Conservation (phyloP, 2,888 invertebrate genomes). For the Cryptus armator region DNA sequence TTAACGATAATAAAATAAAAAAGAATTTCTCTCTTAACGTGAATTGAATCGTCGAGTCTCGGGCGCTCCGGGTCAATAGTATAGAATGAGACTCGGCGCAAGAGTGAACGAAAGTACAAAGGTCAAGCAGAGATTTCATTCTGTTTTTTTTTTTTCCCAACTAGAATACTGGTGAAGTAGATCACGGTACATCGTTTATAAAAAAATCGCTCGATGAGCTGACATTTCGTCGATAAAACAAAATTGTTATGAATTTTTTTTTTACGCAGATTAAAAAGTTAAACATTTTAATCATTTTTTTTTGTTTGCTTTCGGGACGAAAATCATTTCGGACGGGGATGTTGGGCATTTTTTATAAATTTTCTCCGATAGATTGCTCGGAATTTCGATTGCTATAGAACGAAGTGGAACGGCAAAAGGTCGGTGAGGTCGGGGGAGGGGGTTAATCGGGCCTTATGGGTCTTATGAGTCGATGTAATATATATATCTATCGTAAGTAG, state of each 20-base stretch:
- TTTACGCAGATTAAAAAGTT: background rate
- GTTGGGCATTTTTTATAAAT: background rate
- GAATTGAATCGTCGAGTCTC: too few relatives aligned
- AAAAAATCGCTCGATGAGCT: too few relatives aligned
- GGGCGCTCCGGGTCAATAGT: too few relatives aligned
- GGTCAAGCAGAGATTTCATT: too few relatives aligned
- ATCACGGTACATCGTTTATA: too few relatives aligned
- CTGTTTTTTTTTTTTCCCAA: too few relatives aligned
- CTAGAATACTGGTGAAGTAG: too few relatives aligned
- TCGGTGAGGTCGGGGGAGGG: background rate
- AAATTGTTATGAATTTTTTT: background rate
- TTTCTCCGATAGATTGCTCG: background rate
- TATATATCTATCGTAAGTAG: background rate
- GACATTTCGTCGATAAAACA: too few relatives aligned
- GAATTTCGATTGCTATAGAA: background rate
- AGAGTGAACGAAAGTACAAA: too few relatives aligned
- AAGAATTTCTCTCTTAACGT: too few relatives aligned
- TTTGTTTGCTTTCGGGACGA: background rate
- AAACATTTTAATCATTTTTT: background rate
- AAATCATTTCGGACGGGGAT: background rate
- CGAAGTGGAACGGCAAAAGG: background rate
- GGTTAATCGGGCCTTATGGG: background rate
- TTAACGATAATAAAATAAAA: too few relatives aligned
- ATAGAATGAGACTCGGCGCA: too few relatives aligned
- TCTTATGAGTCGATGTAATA: background rate